A percentile compares a stretch with the other conserved stretches of the same genome.
Conservation (phyloP, 2,113 vertebrate genomes). For the Corythornis madagascariensis region DNA sequence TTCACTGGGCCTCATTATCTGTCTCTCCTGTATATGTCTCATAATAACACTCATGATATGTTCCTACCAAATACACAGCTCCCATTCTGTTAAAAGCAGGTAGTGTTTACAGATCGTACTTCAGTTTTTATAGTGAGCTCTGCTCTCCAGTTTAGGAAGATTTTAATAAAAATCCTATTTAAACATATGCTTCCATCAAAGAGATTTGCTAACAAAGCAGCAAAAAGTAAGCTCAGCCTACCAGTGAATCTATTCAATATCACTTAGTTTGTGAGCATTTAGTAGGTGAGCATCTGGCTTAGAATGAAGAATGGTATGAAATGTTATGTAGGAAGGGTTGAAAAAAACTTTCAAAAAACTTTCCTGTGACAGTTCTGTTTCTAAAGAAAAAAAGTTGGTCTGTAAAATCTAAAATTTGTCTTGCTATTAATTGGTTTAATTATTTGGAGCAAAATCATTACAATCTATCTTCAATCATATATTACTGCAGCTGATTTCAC, state of each 20-base stretch:
- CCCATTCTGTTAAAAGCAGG: neutral
- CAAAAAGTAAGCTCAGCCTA: neutral
- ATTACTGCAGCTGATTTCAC: neutral
- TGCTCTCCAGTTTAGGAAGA: neutral
- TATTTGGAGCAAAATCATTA: neutral
- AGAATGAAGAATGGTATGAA: neutral
- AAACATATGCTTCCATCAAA: neutral
- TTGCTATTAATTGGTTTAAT: neutral
- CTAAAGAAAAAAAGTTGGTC: neutral
- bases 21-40: too few species aligned
- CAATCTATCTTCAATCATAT: neutral
- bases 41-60: too few species aligned
- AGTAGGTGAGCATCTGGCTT: neutral
- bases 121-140: neutral
- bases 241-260: neutral
- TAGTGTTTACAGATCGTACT: neutral
- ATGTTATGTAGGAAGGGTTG: neutral
- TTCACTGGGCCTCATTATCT: too few species aligned
- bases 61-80: accelerated
- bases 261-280: neutral
- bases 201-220: neutral
- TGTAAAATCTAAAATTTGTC: neutral
- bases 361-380: neutral
- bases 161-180: neutral
- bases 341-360: neutral